Evolutionary conservation across 2,888 invertebrate species (phyloP).

Genomic region (Linnaemya vulpina): DNA sequence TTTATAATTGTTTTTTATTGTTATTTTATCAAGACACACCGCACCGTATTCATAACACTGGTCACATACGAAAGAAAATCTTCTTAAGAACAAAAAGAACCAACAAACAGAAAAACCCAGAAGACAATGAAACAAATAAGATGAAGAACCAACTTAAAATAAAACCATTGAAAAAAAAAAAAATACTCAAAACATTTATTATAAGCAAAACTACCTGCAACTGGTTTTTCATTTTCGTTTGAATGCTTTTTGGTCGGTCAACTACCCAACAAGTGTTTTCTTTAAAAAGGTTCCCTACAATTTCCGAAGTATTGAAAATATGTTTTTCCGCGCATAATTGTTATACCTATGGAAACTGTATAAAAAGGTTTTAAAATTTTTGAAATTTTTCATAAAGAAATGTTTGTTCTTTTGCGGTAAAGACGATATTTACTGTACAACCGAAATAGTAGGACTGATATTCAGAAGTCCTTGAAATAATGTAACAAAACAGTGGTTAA

Average conservation of each 20-base stretch:
- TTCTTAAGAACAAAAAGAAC: slow-evolving; percentile 2
- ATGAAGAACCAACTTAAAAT: slow-evolving; percentile 30
- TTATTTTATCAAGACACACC: slow-evolving; percentile 28
- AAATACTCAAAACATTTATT: slow-evolving; percentile 45
- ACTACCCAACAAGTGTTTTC: slow-evolving; percentile 9
- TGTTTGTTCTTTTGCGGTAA: too few species aligned
- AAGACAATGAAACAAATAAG: slow-evolving; percentile 8
- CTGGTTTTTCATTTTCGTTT: slow-evolving; percentile 77
- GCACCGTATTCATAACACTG: slow-evolving; percentile 8
- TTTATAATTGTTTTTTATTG: not conserved
- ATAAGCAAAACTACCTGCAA: slow-evolving; percentile 79
- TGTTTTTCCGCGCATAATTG: too few species aligned
- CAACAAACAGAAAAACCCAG: not conserved
- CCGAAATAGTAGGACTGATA: too few species aligned
- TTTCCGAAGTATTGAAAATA: too few species aligned
- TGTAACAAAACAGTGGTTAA: too few species aligned
- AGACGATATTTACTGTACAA: too few species aligned
- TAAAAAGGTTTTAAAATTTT: too few species aligned
- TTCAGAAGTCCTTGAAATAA: too few species aligned
- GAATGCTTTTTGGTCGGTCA: not conserved
- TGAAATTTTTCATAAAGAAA: too few species aligned
- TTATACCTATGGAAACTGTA: too few species aligned
- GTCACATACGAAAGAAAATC: slow-evolving; percentile 31
- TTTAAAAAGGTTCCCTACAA: not conserved
- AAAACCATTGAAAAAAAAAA: not conserved